Percentiles rank a stretch among this genome's conserved stretches.
Evolutionary conservation across 92 coral and sea anemone species (phyloP).

Genomic region (Porites rus): DNA sequence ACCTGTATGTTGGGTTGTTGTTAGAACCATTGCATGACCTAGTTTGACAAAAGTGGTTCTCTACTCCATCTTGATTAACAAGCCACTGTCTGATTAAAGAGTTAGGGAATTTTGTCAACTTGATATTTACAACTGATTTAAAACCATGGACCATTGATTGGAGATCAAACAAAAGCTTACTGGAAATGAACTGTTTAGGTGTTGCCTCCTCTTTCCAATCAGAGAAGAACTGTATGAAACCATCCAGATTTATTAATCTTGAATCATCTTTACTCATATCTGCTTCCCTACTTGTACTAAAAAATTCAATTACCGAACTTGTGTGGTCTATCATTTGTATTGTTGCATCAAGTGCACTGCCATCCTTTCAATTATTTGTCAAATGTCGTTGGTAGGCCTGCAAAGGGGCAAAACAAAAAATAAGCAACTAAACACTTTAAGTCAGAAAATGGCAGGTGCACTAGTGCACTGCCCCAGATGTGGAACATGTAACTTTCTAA

Average conservation of each 20-base stretch:
- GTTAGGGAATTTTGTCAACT: constrained; percentile 55
- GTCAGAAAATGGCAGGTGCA: no score
- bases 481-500: not conserved
- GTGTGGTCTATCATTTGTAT: constrained; percentile 38
- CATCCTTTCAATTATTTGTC: constrained; percentile 27
- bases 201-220: constrained; percentile 41
- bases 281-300: constrained; percentile 31
- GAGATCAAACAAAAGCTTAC: constrained; percentile 31
- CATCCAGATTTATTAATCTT: constrained; percentile 12
- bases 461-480: not conserved
- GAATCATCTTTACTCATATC: constrained; percentile 14
- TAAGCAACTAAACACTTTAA: not conserved
- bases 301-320: constrained; percentile 41
- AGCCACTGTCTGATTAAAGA: constrained; percentile 58
- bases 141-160: constrained; percentile 50
- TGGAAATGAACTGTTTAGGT: constrained; percentile 30
- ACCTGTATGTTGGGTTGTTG: constrained; percentile 61
- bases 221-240: constrained; percentile 18
- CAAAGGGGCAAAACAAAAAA: not conserved
- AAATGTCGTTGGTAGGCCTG: constrained; percentile 58
- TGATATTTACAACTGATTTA: constrained; percentile 43
- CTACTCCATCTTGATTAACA: constrained; percentile 65
- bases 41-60: constrained; percentile 67
- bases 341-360: constrained; percentile 41
- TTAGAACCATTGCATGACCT: constrained; percentile 71